Percentiles rank a stretch among this genome's conserved stretches.
phyloP scores from a whole-genome alignment of 2,888 invertebrate genomes.

The Agrochola lota region DNA sequence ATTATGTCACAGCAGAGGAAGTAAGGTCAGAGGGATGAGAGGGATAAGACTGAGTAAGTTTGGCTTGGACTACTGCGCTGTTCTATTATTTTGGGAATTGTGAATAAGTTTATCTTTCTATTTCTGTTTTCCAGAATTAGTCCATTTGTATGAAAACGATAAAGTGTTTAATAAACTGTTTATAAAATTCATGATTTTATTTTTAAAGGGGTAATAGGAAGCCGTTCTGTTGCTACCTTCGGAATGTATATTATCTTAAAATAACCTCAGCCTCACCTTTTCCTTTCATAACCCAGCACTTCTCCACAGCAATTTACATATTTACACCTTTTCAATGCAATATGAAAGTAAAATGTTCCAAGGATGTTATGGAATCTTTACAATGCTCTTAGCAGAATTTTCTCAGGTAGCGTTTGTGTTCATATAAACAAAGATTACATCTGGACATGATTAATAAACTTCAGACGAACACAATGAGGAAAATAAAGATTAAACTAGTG shows the following conservation, averaged over 20 bases:
- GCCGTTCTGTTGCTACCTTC: neutral
- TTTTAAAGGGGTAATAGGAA: neutral
- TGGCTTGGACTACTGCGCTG: constrained; percentile 1
- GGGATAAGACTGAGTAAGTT: neutral
- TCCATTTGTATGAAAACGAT: neutral
- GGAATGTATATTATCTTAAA: neutral
- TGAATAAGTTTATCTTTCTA: neutral
- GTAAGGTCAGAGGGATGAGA: constrained; percentile 56
- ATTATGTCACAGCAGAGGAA: constrained; percentile 54
- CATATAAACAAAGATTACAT: constrained; percentile 20
- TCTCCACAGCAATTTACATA: constrained; percentile 20
- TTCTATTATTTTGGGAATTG: neutral
- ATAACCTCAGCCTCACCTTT: constrained; percentile 12
- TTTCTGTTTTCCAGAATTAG: neutral
- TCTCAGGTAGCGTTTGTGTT: constrained; percentile 5
- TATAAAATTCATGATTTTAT: constrained; percentile 4
- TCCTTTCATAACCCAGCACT: constrained; percentile 10
- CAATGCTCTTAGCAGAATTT: constrained; percentile 4
- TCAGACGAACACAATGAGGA: constrained; percentile 34
- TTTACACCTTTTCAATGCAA: constrained; percentile 27
- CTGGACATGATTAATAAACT: constrained; percentile 43
- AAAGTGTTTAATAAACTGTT: neutral
- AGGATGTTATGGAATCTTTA: constrained; percentile 22
- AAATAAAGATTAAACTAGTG: constrained; percentile 39
- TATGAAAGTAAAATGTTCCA: constrained; percentile 28